Conservation (phyloP, 2,113 vertebrate species). For the Bos javanicus region DNA sequence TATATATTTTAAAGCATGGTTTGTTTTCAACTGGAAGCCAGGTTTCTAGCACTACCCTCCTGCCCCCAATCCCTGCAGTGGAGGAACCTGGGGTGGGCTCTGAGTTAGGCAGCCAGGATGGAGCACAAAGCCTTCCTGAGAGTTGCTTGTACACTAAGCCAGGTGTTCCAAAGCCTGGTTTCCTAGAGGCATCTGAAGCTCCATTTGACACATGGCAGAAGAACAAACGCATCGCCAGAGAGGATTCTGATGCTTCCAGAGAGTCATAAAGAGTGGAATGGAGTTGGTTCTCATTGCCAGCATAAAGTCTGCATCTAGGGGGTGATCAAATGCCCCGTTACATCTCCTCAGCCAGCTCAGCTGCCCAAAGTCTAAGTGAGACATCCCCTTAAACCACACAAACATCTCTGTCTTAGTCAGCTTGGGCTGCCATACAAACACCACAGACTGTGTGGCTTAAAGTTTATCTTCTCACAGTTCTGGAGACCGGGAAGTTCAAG, state of each 20-base stretch:
- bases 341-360: neutral
- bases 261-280: neutral
- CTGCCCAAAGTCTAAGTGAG: neutral
- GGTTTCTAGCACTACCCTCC: neutral
- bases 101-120: neutral
- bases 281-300: neutral
- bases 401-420: neutral
- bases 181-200: neutral
- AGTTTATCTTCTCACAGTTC: neutral
- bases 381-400: neutral
- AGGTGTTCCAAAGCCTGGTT: neutral
- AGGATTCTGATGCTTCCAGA: neutral
- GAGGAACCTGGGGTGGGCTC: neutral
- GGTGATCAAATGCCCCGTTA: neutral
- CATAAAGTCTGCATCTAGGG: neutral
- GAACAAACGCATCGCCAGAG: neutral
- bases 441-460: neutral
- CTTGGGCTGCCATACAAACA: neutral
- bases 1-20: neutral
- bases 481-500: neutral
- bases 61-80: no score
- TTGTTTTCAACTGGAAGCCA: neutral
- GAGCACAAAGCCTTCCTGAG: neutral
- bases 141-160: neutral
- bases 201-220: neutral